phyloP scores from a whole-genome alignment of 2,113 vertebrate species.

The Pitta sordida region DNA sequence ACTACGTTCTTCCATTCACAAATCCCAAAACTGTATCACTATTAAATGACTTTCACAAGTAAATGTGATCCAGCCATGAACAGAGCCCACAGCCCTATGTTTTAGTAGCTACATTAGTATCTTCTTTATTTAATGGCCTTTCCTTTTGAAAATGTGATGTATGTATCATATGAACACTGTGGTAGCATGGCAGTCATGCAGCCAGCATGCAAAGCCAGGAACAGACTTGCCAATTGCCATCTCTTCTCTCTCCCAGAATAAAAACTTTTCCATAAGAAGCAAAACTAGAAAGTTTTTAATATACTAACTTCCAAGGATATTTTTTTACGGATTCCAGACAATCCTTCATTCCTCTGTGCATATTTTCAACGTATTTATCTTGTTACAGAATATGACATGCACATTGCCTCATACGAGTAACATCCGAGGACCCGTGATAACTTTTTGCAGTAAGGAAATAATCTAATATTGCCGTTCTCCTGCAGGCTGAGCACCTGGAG shows the following conservation, averaged over 20 bases:
- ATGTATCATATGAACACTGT: background rate
- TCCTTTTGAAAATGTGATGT: background rate
- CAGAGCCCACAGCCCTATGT: background rate
- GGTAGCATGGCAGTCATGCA: background rate
- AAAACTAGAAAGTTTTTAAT: background rate
- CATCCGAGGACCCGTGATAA: background rate
- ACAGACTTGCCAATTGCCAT: background rate
- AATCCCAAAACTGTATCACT: background rate
- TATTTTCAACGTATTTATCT: background rate
- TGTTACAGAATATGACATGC: background rate
- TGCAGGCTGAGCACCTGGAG: background rate
- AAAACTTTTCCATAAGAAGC: background rate
- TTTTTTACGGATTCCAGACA: background rate
- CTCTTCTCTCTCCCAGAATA: background rate
- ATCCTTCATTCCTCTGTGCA: background rate
- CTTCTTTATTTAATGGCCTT: background rate
- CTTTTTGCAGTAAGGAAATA: fast-evolving
- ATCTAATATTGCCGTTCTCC: background rate
- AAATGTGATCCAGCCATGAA: background rate
- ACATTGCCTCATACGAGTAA: fast-evolving
- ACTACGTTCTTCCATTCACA: background rate
- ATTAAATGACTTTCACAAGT: background rate
- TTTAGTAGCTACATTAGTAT: background rate
- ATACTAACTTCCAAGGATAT: background rate
- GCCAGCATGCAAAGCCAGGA: background rate